phyloP scores from a whole-genome alignment of 1,140 invertebrate species.

The Hetaerina americana region DNA sequence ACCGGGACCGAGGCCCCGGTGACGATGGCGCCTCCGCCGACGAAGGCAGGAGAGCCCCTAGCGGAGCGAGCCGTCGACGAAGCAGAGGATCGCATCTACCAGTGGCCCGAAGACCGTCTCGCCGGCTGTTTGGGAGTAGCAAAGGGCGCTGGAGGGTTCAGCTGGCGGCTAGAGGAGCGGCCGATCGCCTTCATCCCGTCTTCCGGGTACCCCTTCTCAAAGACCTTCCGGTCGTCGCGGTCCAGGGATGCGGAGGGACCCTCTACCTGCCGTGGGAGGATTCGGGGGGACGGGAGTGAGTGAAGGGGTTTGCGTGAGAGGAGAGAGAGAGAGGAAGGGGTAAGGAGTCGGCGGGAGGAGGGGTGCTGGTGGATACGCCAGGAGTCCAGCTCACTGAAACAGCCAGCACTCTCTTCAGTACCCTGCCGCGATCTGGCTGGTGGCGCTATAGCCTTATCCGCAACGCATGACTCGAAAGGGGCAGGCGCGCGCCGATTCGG shows the following conservation, averaged over 20 bases:
- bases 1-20: neutral
- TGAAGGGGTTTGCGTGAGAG: no score
- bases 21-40: neutral
- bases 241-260: no score
- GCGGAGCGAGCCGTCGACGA: neutral
- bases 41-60: neutral
- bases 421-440: neutral
- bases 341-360: no score
- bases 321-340: no score
- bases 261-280: no score
- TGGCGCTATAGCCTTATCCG: neutral
- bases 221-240: no score
- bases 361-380: no score
- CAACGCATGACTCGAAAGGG: neutral
- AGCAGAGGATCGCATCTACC: neutral
- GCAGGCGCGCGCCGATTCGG: neutral
- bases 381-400: no score
- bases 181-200: neutral
- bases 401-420: neutral
- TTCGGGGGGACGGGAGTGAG: no score
- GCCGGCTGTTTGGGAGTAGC: no score
- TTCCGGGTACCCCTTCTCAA: neutral
- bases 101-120: neutral
- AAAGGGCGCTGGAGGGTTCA: neutral
- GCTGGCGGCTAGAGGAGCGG: neutral